Conservation (phyloP, 2,113 vertebrate species). For the Pelvicachromis taeniatus region DNA sequence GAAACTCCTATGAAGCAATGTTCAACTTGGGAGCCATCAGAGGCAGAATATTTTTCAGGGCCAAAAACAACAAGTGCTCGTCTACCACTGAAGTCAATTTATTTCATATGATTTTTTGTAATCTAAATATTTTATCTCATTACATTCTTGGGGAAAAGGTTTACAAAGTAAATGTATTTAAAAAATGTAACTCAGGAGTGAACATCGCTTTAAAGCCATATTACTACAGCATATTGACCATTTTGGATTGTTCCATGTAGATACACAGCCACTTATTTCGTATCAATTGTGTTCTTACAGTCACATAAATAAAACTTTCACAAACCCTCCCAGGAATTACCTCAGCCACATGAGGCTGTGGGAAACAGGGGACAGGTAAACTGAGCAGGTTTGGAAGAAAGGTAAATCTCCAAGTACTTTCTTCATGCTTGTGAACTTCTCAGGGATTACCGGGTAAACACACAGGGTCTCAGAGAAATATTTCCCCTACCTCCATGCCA, state of each 20-base stretch:
- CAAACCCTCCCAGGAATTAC: constrained; percentile 41
- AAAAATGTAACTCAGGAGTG: background rate
- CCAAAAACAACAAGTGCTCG: background rate
- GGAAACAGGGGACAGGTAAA: constrained; percentile 1
- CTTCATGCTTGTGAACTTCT: constrained; percentile 52
- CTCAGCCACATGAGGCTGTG: background rate
- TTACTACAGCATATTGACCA: background rate
- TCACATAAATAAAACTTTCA: background rate
- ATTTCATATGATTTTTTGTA: background rate
- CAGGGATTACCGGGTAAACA: constrained; percentile 55
- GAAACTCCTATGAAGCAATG: constrained; percentile 5
- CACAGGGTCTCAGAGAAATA: constrained; percentile 34
- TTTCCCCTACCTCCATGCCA: constrained; percentile 25
- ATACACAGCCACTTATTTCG: background rate
- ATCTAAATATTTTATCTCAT: background rate
- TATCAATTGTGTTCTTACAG: background rate
- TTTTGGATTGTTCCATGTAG: background rate
- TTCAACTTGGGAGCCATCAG: background rate
- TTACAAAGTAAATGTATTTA: no score
- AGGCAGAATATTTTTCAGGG: background rate
- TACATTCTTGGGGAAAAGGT: background rate
- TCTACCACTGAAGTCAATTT: background rate
- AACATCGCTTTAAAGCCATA: background rate
- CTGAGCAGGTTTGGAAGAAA: constrained; percentile 37
- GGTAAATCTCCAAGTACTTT: constrained; percentile 52